Conservation (phyloP, 23 tunicate genomes). For the Trididemnum miniatum region DNA sequence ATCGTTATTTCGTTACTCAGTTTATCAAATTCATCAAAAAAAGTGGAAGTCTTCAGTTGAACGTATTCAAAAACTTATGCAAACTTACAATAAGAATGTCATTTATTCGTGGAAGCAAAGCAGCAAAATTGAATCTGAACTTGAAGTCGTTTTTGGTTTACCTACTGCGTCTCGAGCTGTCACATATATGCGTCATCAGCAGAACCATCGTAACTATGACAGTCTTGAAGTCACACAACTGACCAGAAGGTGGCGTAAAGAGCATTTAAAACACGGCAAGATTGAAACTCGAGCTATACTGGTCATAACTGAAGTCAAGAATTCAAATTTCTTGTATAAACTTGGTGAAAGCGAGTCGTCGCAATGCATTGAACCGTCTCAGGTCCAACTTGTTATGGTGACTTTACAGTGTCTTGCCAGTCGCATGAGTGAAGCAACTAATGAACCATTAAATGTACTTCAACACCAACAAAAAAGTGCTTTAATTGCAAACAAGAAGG, state of each 20-base stretch:
- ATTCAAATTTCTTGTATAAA: background rate
- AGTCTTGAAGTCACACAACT: background rate
- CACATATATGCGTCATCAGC: background rate
- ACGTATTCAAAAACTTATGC: background rate
- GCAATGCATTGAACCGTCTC: background rate
- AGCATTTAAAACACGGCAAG: background rate
- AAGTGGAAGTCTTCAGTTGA: background rate
- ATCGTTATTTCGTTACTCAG: background rate
- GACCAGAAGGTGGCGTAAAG: background rate
- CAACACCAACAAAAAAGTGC: background rate
- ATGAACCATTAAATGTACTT: too few species aligned
- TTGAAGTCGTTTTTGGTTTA: background rate
- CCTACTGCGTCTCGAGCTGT: conserved; percentile 3
- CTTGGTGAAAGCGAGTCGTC: background rate
- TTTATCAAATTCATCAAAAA: background rate
- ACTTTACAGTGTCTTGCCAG: background rate
- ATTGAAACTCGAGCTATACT: background rate
- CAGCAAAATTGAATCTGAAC: background rate
- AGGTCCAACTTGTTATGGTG: background rate
- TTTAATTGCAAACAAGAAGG: background rate
- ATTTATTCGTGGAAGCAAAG: background rate
- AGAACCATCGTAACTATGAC: background rate
- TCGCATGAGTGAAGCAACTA: background rate
- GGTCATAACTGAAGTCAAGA: background rate
- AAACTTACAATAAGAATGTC: background rate